Evolutionary conservation across 1,140 invertebrate species (phyloP), one percentile per base, ranked within the genome.

Genomic region (Oncopodura yosiiana): DNA sequence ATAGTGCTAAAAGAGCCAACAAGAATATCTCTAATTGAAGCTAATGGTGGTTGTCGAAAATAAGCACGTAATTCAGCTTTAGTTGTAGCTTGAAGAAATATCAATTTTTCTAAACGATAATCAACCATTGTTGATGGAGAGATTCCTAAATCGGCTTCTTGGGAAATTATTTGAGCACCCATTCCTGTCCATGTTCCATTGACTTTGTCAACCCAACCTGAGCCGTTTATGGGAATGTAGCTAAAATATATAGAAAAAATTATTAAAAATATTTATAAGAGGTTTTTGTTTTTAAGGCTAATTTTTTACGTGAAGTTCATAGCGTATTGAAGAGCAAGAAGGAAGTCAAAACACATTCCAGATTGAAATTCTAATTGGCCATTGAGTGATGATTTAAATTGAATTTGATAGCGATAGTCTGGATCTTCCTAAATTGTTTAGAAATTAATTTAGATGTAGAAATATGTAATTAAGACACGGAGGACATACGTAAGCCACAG

Each of bases 1-100:
- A 49, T 34, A 3, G 36, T n/a, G n/a, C 32, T 45, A 21, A 60
- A 62, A 2, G 43, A 32, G 6, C 49, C 29, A 1, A 58, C 45
- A 14, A 58, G 41, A 42, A 52, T 52, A 29, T 61, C 63, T 45
- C 51, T 72, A 68, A 67, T 74, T 24, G 75, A 75, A 62, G 65
- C 76, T n/a, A 73, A 73, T 38, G 68, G 72, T 56, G 74, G 43
- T 63, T 76, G 57, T 66, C 70, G 34, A 65, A 63, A 65, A 72
- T 75, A 12, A 70, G 74, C 34, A 21, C 9, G n/a, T 8, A 54
- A 38, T 26, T 23, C 18, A 0, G 26, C 18, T 14, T n/a, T 8
- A 8, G 32, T 1, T 11, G 26, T 27, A 23, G 43, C 43, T n/a
- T 29, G 32, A 2, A 54, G 16, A 30, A 54, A 54, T 8, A 19